Evolutionary conservation across 2,888 invertebrate genomes (phyloP).

Genomic region (Achlya flavicornis): DNA sequence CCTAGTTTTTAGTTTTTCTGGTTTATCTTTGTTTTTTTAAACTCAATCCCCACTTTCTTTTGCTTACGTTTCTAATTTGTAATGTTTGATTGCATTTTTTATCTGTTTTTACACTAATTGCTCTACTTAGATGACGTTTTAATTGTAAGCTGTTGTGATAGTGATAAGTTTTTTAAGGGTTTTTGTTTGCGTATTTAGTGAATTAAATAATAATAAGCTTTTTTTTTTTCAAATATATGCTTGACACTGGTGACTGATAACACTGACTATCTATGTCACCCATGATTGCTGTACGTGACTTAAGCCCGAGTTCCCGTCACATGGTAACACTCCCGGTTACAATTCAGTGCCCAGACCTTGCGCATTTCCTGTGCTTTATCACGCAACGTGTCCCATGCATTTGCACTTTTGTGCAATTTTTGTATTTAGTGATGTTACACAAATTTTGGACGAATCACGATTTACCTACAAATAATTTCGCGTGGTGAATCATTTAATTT

Average conservation of each 20-base stretch:
- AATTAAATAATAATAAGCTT: too few relatives aligned
- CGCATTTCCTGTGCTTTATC: conserved; percentile 41
- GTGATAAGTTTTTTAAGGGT: too few relatives aligned
- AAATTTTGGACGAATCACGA: not conserved
- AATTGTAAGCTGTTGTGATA: too few relatives aligned
- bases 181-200: too few relatives aligned
- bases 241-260: too few relatives aligned
- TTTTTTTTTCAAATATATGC: too few relatives aligned
- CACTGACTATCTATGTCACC: not conserved
- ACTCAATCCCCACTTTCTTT: not conserved
- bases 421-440: not conserved
- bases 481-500: too few relatives aligned
- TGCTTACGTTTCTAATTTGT: not conserved
- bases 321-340: conserved; percentile 37
- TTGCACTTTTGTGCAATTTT: not conserved
- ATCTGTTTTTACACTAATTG: not conserved
- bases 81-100: conserved; percentile 4
- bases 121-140: too few relatives aligned
- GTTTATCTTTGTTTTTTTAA: not conserved
- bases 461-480: not conserved
- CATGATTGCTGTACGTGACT: conserved; percentile 13
- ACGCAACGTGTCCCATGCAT: conserved; percentile 28
- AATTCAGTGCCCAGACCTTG: conserved; percentile 46
- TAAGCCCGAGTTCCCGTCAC: conserved; percentile 20
- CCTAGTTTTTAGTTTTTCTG: not conserved